phyloP scores from a whole-genome alignment of 2,888 invertebrate species.

The Lycocerus yunnanus region DNA sequence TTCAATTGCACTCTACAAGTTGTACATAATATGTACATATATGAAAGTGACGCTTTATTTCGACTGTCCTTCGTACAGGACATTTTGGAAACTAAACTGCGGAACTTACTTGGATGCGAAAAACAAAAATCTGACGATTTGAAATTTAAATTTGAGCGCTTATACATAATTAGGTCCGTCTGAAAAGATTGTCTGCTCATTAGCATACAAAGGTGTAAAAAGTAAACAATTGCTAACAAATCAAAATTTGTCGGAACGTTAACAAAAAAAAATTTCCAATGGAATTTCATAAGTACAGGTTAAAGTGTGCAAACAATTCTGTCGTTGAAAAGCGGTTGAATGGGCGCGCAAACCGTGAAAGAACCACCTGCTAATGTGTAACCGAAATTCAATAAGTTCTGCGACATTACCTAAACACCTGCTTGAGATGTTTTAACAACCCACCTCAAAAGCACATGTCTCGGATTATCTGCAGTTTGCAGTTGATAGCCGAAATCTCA shows the following conservation, averaged over 20 bases:
- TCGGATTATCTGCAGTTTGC: background rate
- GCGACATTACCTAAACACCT: constrained; percentile 3
- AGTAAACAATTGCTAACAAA: background rate
- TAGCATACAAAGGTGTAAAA: background rate
- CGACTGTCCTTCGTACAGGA: background rate
- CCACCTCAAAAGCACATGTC: background rate
- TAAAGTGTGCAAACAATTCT: constrained; percentile 3
- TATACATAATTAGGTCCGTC: background rate
- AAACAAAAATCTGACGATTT: background rate
- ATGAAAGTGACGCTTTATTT: too few relatives aligned
- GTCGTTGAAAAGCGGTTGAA: constrained; percentile 11
- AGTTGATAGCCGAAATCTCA: background rate
- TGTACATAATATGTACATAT: background rate
- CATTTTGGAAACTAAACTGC: background rate
- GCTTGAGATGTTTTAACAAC: background rate
- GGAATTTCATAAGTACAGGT: background rate
- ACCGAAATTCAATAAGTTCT: constrained; percentile 15
- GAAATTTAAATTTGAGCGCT: background rate
- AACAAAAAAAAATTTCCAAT: background rate
- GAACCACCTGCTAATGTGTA: constrained; percentile 18
- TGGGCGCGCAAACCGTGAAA: constrained; percentile 18
- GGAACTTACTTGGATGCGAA: background rate
- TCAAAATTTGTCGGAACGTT: background rate
- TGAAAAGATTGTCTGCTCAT: background rate
- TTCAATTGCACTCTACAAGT: background rate